Evolutionary conservation across 1,140 invertebrate genomes (phyloP).

Genomic region (Vanessa tameamea): DNA sequence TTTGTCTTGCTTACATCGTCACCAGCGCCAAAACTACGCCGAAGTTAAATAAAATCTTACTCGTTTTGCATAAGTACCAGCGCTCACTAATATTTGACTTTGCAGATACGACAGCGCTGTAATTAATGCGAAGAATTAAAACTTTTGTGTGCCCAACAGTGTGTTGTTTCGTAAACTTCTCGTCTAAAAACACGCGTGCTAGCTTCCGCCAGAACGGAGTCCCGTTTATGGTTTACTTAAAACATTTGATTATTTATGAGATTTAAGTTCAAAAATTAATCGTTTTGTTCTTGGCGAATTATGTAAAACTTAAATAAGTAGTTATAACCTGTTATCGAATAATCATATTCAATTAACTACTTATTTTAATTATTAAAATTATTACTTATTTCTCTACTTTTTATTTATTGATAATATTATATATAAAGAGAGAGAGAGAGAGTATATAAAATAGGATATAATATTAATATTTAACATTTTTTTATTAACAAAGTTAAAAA

Average conservation of each 20-base stretch:
- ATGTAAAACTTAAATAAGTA: background rate
- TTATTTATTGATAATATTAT: no score
- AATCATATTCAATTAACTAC: no score
- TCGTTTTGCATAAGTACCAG: constrained; percentile 74
- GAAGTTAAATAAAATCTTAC: constrained; percentile 77
- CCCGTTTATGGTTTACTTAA: background rate
- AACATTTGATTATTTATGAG: background rate
- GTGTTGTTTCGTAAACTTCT: constrained; percentile 34
- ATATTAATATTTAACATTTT: no score
- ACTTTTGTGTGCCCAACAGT: constrained; percentile 47
- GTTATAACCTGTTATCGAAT: no score
- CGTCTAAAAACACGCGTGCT: constrained; percentile 28
- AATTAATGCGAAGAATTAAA: constrained; percentile 75
- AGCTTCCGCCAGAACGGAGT: background rate
- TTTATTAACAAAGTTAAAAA: no score
- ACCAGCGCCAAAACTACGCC: constrained; percentile 70
- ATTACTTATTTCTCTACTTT: no score
- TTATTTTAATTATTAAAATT: no score
- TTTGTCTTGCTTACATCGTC: constrained; percentile 79
- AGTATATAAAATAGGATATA: no score
- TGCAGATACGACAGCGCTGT: constrained; percentile 53
- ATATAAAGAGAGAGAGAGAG: no score
- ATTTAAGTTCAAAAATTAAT: background rate
- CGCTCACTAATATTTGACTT: constrained; percentile 60
- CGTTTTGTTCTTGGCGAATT: background rate